Conservation (phyloP, 2,888 invertebrate genomes). For the Liodrosophila aerea region DNA sequence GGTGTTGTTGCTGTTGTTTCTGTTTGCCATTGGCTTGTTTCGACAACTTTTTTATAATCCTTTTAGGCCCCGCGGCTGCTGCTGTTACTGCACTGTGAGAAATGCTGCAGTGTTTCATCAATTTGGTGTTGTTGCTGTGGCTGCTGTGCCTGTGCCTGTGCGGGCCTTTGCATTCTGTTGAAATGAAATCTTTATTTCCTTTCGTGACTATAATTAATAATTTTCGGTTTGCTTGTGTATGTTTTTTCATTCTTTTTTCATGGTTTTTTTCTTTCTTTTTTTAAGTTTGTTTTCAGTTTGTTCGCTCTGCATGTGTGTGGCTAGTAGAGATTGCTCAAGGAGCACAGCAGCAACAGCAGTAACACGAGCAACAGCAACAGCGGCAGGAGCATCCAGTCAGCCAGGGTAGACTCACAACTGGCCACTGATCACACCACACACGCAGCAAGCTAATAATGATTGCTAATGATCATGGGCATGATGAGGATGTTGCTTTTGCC, state of each 20-base stretch:
- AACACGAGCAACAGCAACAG: slow-evolving; percentile 25
- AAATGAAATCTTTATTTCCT: slow-evolving; percentile 80
- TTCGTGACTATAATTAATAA: slow-evolving; percentile 81
- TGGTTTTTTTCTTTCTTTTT: too few species aligned
- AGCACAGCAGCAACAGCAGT: slow-evolving; percentile 39
- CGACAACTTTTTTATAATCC: slow-evolving; percentile 77
- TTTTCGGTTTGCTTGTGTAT: slow-evolving; percentile 60
- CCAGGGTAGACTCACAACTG: slow-evolving; percentile 36
- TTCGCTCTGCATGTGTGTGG: slow-evolving; percentile 30
- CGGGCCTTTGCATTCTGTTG: slow-evolving; percentile 75
- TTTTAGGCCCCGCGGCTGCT: slow-evolving; percentile 64
- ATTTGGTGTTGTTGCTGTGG: slow-evolving; percentile 23
- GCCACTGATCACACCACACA: slow-evolving; percentile 71
- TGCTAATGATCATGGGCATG: slow-evolving; percentile 30
- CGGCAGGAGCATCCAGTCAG: slow-evolving; percentile 19
- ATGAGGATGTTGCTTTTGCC: slow-evolving; percentile 25
- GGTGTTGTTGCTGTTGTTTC: slow-evolving; percentile 35
- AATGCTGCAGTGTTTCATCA: slow-evolving; percentile 59
- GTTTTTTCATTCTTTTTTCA: slow-evolving; percentile 23
- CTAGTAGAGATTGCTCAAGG: slow-evolving; percentile 41
- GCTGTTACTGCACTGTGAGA: slow-evolving; percentile 68
- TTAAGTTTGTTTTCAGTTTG: slow-evolving; percentile 6
- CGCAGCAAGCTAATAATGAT: slow-evolving; percentile 55
- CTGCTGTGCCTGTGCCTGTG: slow-evolving; percentile 33
- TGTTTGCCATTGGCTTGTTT: slow-evolving; percentile 69